Conservation (phyloP, 2,888 invertebrate genomes). For the Polydrusus cervinus region DNA sequence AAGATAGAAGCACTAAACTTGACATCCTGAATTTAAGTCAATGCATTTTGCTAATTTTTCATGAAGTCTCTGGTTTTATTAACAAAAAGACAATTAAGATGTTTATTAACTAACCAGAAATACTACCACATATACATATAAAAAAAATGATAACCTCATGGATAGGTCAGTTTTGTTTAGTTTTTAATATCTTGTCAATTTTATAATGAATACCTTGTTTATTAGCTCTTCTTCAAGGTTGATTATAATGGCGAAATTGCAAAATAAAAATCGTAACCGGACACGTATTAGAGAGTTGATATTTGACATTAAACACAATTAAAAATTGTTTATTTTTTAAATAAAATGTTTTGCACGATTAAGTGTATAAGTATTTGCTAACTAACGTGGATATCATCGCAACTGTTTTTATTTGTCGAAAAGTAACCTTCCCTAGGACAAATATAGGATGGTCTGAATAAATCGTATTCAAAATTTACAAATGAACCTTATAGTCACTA, state of each 20-base stretch:
- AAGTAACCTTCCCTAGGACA: slow-evolving; percentile 21
- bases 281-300: slow-evolving; percentile 20
- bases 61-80: background rate
- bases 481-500: background rate
- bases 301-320: slow-evolving; percentile 16
- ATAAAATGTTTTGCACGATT: slow-evolving; percentile 22
- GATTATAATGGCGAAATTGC: slow-evolving; percentile 10
- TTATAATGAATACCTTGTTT: slow-evolving; percentile 13
- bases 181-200: slow-evolving; percentile 18
- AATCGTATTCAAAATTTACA: background rate
- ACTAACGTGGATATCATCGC: slow-evolving; percentile 11
- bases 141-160: slow-evolving; percentile 9
- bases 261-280: slow-evolving; percentile 2
- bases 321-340: slow-evolving; percentile 22
- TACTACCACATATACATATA: background rate
- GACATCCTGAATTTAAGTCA: too few species aligned
- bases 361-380: slow-evolving; percentile 7
- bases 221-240: background rate
- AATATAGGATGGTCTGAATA: slow-evolving; percentile 12
- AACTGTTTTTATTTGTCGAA: background rate
- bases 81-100: background rate
- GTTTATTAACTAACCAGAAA: slow-evolving; percentile 4
- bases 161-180: slow-evolving; percentile 28
- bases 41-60: too few species aligned
- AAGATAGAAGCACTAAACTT: too few species aligned